Conservation (phyloP, 2,888 invertebrate species). For the Entomobrya proxima region DNA sequence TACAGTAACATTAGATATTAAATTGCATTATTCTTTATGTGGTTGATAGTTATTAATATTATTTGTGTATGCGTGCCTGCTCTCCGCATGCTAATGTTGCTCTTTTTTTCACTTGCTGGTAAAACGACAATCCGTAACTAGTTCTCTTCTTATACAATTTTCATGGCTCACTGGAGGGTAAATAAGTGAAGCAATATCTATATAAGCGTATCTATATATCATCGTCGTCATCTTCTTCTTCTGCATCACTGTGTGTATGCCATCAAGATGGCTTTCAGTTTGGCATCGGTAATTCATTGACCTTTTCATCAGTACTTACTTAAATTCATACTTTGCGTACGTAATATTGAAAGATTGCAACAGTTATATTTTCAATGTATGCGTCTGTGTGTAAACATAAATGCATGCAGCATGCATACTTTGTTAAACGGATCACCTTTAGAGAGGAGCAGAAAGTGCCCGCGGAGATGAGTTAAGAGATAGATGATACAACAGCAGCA, state of each 20-base stretch:
- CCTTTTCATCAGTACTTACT: slow-evolving; percentile 59
- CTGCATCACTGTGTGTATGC: background rate
- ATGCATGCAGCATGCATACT: background rate
- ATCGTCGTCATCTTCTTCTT: slow-evolving; percentile 9
- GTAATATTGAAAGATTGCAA: background rate
- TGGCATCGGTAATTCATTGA: slow-evolving; percentile 66
- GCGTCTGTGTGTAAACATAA: slow-evolving; percentile 43
- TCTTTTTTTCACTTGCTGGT: background rate
- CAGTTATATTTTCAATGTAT: background rate
- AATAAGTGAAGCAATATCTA: slow-evolving; percentile 53
- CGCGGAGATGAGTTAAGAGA: slow-evolving; percentile 28
- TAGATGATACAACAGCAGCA: background rate
- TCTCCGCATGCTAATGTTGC: slow-evolving; percentile 31
- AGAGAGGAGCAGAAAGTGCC: slow-evolving; percentile 47
- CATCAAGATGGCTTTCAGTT: slow-evolving; percentile 55
- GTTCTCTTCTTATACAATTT: slow-evolving; percentile 20
- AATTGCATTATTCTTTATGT: slow-evolving; percentile 21
- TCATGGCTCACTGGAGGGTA: slow-evolving; percentile 65
- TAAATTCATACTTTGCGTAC: slow-evolving; percentile 17
- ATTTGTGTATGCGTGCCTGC: slow-evolving; percentile 31
- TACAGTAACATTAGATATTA: slow-evolving; percentile 24
- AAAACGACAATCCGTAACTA: background rate
- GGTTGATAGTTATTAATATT: slow-evolving; percentile 21
- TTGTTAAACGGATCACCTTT: slow-evolving; percentile 26
- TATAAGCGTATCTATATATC: background rate